phyloP scores from a whole-genome alignment of 2,797 vertebrate genomes.

The Cirrhinus mrigala region DNA sequence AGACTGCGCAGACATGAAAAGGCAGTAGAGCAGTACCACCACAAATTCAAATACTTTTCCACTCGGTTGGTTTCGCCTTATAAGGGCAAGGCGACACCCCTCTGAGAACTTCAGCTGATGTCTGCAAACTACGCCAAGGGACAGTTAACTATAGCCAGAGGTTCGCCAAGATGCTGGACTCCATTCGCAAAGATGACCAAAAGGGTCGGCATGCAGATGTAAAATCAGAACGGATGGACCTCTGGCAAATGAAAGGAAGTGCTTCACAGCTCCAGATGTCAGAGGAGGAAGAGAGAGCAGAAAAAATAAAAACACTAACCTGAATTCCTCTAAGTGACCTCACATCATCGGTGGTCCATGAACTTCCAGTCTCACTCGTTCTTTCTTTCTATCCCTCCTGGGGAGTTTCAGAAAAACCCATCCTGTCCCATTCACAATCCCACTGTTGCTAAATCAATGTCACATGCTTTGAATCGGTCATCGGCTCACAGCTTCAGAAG shows the following conservation, averaged over 20 bases:
- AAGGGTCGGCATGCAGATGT: conserved; percentile 66
- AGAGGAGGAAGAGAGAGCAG: conserved; percentile 41
- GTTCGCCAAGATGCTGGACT: conserved; percentile 16
- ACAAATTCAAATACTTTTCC: conserved; percentile 82
- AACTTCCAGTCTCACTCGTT: conserved; percentile 30
- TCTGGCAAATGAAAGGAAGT: conserved; percentile 68
- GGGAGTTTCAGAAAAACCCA: conserved; percentile 7
- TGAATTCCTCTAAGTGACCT: conserved; percentile 77
- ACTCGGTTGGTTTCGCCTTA: conserved; percentile 75
- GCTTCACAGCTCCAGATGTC: conserved; percentile 77
- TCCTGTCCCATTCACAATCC: conserved; percentile 13
- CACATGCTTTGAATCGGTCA: conserved; percentile 16
- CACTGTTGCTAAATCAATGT: conserved; percentile 1
- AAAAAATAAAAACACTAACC: conserved; percentile 56
- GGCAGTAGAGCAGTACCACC: conserved; percentile 77
- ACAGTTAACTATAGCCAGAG: conserved; percentile 14
- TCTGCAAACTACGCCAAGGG: conserved; percentile 67
- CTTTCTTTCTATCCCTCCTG: neutral
- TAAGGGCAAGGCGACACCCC: conserved; percentile 79
- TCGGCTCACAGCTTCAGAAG: conserved; percentile 2
- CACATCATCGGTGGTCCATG: conserved; percentile 73
- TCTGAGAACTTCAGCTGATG: conserved; percentile 75
- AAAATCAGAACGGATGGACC: neutral
- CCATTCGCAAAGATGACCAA: conserved; percentile 23
- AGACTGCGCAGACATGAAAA: conserved; percentile 37